Conservation (phyloP, 2,888 invertebrate species). For the Tetragonula carbonaria region DNA sequence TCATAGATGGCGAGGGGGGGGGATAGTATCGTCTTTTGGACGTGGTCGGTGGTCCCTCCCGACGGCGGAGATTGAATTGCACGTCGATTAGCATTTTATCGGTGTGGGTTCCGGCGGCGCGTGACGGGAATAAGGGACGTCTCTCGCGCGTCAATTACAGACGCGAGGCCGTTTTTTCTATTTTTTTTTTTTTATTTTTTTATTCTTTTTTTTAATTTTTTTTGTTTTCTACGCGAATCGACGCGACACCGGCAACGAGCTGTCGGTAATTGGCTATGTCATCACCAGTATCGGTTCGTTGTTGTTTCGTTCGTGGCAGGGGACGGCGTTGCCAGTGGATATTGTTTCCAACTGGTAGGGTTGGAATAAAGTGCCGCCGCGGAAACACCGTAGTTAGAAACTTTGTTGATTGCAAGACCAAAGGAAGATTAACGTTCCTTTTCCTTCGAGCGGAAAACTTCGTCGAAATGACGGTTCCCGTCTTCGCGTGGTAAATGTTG, state of each 20-base stretch:
- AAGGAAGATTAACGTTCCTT: background rate
- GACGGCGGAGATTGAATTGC: constrained; percentile 29
- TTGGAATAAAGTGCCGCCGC: background rate
- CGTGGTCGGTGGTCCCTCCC: background rate
- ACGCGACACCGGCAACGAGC: constrained; percentile 36
- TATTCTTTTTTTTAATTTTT: no score
- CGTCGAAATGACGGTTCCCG: background rate
- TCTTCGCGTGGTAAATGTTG: background rate
- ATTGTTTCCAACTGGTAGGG: background rate
- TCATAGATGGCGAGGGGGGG: no score
- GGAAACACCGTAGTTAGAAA: constrained; percentile 2
- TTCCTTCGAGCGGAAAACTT: background rate
- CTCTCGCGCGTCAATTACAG: constrained; percentile 50
- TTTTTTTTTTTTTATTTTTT: no score
- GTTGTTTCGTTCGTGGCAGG: background rate
- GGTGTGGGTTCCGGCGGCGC: constrained; percentile 35
- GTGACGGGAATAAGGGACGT: constrained; percentile 48
- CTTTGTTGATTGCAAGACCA: background rate
- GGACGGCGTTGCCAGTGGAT: background rate
- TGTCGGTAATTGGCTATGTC: constrained; percentile 53
- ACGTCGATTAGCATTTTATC: constrained; percentile 49
- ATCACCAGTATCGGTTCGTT: constrained; percentile 20
- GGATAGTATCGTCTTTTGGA: background rate
- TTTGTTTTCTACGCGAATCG: constrained; percentile 27
- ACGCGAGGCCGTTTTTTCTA: constrained; percentile 43